phyloP scores from a whole-genome alignment of 2,113 vertebrate genomes.

The Mixornis gularis region DNA sequence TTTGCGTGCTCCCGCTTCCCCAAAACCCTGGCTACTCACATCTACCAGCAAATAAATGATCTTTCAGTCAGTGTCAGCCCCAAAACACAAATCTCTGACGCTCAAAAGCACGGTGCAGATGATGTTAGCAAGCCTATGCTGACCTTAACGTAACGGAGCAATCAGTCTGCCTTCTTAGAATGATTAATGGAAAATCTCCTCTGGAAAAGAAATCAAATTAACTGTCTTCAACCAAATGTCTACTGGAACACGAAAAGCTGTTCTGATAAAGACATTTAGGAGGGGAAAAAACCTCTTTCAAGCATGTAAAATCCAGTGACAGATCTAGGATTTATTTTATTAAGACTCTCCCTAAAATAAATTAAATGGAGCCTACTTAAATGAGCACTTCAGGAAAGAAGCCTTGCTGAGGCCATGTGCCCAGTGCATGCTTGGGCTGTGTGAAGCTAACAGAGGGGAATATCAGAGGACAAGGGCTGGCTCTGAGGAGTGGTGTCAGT shows the following conservation, averaged over 20 bases:
- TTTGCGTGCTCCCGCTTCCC: not conserved
- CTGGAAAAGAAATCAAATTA: constrained; percentile 81
- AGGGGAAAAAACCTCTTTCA: constrained; percentile 31
- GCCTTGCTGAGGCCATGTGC: not conserved
- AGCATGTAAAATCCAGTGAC: constrained; percentile 66
- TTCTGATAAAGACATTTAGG: constrained; percentile 70
- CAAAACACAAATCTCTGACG: not conserved
- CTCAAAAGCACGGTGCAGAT: constrained; percentile 46
- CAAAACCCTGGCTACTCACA: not conserved
- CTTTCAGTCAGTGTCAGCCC: not conserved
- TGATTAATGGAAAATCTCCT: constrained; percentile 78
- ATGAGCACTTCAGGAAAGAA: constrained; percentile 35
- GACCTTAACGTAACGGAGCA: constrained; percentile 73
- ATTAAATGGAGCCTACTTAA: constrained; percentile 57
- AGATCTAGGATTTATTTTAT: constrained; percentile 69
- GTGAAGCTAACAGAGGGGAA: not conserved
- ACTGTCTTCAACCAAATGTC: constrained; percentile 79
- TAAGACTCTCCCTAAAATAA: constrained; percentile 64
- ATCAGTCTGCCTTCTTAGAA: constrained; percentile 71
- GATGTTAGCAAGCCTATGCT: constrained; percentile 58
- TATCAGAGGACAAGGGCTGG: not conserved
- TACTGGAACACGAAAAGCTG: constrained; percentile 75
- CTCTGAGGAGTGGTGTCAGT: not conserved
- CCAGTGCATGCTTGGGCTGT: not conserved
- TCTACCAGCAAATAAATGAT: not conserved